phyloP scores from a whole-genome alignment of 2,797 vertebrate genomes.

The Gymnothorax reevesii region DNA sequence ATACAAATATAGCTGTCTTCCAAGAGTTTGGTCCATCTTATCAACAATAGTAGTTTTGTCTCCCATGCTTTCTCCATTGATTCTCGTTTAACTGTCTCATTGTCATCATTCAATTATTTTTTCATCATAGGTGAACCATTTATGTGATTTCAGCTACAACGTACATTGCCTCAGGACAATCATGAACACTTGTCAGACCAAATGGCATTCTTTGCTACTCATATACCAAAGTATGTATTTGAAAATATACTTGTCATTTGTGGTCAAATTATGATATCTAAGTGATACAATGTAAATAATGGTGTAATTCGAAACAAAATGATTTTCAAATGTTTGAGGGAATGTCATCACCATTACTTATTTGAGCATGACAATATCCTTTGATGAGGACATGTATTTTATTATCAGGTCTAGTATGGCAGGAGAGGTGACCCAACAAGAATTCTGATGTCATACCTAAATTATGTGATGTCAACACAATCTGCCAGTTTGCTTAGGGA shows the following conservation, averaged over 20 bases:
- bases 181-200: background rate
- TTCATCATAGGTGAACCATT: background rate
- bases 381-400: background rate
- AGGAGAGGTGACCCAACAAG: slow-evolving; percentile 2
- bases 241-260: too few relatives aligned
- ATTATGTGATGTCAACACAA: slow-evolving; percentile 9
- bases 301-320: background rate
- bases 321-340: background rate
- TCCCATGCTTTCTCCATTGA: background rate
- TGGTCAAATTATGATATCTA: too few relatives aligned
- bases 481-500: background rate
- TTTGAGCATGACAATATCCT: background rate
- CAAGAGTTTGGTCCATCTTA: slow-evolving; percentile 25
- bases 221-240: background rate
- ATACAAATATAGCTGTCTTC: slow-evolving; percentile 45
- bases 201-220: background rate
- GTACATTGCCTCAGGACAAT: background rate
- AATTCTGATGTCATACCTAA: background rate
- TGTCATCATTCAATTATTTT: background rate
- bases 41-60: slow-evolving; percentile 14
- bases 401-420: background rate
- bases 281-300: background rate
- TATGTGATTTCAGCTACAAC: background rate
- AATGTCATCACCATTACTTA: background rate
- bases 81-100: background rate